Evolutionary conservation across 1,140 invertebrate genomes (phyloP).

Genomic region (Maconellicoccus hirsutus): DNA sequence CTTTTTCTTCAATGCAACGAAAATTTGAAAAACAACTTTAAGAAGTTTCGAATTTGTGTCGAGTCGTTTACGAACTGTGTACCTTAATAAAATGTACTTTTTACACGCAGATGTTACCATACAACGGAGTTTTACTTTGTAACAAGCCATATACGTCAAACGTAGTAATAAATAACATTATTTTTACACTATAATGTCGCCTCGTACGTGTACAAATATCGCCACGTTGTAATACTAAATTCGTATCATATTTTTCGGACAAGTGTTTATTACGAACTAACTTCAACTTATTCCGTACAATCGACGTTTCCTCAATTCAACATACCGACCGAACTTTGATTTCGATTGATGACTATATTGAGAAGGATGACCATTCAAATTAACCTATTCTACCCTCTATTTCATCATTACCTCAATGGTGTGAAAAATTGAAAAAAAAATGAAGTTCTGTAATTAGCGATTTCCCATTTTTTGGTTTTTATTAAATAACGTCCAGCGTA

Average conservation of each 20-base stretch:
- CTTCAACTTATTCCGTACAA: neutral
- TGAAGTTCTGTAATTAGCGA: no score
- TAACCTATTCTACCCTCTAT: no score
- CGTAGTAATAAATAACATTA: conserved; percentile 13
- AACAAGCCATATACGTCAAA: conserved; percentile 15
- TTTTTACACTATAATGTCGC: conserved; percentile 5
- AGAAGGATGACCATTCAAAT: no score
- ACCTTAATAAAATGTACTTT: conserved; percentile 21
- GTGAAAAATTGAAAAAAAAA: no score
- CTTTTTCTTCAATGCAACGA: conserved; percentile 8
- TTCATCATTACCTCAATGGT: no score
- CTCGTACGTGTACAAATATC: neutral
- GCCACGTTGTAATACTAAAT: neutral
- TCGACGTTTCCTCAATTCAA: no score
- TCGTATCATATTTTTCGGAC: conserved; percentile 8
- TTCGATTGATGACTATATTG: no score
- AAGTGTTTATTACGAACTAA: neutral
- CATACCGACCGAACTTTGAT: no score
- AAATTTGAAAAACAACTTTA: conserved; percentile 10
- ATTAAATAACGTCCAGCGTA: no score
- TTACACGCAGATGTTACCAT: conserved; percentile 16
- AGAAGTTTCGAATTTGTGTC: conserved; percentile 8
- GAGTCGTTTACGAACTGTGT: conserved; percentile 10
- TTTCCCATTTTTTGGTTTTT: no score
- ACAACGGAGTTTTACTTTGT: conserved; percentile 12